Percentiles rank a stretch among this genome's conserved stretches.
Evolutionary conservation across 53 echinoderm and acorn worm species (phyloP).

Genomic region (Antedon mediterranea): DNA sequence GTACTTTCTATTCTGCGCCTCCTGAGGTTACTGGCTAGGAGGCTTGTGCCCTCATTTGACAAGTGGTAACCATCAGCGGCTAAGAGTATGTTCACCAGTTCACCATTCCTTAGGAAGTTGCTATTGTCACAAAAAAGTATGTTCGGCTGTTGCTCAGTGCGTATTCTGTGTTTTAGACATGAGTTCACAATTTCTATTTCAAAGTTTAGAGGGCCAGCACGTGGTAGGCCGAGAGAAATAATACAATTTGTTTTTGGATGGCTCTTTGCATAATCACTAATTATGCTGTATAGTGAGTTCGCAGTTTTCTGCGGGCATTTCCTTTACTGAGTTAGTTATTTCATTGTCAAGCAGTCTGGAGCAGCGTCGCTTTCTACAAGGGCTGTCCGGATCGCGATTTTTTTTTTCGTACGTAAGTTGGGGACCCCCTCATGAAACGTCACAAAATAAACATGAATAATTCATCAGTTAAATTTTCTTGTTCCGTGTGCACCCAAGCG

Average conservation of each 20-base stretch:
- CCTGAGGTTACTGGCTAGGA: not conserved
- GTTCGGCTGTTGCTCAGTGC: not conserved
- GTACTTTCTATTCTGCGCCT: not conserved
- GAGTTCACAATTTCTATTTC: not conserved
- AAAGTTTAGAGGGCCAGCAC: not conserved
- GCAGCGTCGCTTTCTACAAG: too few species aligned
- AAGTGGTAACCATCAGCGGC: not conserved
- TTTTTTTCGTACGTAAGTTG: too few species aligned
- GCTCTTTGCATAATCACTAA: not conserved
- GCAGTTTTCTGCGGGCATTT: not conserved
- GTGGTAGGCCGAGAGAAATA: not conserved
- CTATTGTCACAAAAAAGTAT: not conserved
- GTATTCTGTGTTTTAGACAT: not conserved
- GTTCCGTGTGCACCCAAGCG: too few species aligned
- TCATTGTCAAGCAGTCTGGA: too few species aligned
- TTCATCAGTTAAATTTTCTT: too few species aligned
- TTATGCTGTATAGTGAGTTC: not conserved
- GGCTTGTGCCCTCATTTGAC: not conserved
- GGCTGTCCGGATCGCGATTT: too few species aligned
- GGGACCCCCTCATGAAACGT: too few species aligned
- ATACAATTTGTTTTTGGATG: not conserved
- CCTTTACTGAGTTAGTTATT: not conserved
- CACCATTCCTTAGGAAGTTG: not conserved
- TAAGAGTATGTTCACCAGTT: not conserved
- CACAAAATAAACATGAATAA: too few species aligned